Percentiles rank a stretch among this genome's conserved stretches.
Evolutionary conservation across 2,113 vertebrate species (phyloP).

Genomic region (Ameiurus melas): DNA sequence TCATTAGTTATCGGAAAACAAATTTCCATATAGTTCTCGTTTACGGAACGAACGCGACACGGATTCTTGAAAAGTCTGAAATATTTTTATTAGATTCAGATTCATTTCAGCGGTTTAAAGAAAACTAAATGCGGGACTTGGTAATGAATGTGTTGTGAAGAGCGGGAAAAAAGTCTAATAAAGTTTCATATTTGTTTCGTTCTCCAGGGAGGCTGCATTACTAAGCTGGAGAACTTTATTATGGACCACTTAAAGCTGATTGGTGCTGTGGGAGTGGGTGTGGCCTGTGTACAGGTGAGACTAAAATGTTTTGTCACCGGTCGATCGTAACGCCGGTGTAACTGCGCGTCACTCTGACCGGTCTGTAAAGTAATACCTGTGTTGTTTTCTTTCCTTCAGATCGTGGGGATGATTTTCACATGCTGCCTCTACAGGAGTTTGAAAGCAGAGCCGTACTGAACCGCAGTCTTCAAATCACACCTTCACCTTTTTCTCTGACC

Average conservation of each 20-base stretch:
- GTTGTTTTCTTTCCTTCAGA: conserved; percentile 64
- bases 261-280: conserved; percentile 87
- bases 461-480: neutral
- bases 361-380: neutral
- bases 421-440: conserved; percentile 92
- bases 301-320: neutral
- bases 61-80: neutral
- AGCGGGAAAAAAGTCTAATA: neutral
- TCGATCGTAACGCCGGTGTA: neutral
- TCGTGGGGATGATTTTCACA: conserved; percentile 96
- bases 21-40: too few species aligned
- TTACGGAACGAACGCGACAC: too few species aligned
- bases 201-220: conserved; percentile 89
- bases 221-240: conserved; percentile 90
- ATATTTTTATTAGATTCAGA: neutral
- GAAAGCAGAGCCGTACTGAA: conserved; percentile 88
- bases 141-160: too few species aligned
- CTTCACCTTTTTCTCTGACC: neutral
- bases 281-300: conserved; percentile 89
- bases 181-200: neutral
- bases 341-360: too few species aligned
- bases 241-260: conserved; percentile 91
- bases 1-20: too few species aligned
- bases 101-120: neutral
- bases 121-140: neutral